Base-by-base conservation (phyloP, 2,797 vertebrate species). In the Cetoscarus ocellatus region DNA sequence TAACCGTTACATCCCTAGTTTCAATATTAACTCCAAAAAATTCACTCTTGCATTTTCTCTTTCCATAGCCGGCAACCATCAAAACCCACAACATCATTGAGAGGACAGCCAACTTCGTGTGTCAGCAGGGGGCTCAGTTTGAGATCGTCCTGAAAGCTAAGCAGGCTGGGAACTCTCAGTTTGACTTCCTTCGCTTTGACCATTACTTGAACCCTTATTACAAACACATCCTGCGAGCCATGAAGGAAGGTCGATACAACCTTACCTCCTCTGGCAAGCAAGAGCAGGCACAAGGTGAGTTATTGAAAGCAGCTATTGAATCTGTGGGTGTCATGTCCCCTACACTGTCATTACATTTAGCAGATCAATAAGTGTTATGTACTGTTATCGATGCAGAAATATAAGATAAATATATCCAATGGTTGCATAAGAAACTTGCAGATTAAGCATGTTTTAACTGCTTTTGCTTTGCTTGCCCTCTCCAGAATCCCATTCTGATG, bases 191-290 rank as follows among this genome's bases (percentile, higher is more conserved):
- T 56, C 94, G 97, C 0, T 99, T 99, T 43, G 98, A 99, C 90
- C 98, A 99, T 92, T 99, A 99, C 93, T 95, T 99, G 92, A 99
- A 99, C 80, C 98, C 98, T 34, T 99, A 99, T 91, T 99, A 99
- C 93, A 99, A 96, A 82, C 96, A 98, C 93, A 96, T 99, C 87
- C 95, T 98, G 89, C 96, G 94, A 65, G 96, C 96, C 50, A 98
- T 99, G 98, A 99, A 98, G 63, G 98, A 99, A 68, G 96, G 97
- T 7, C 95, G 96, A 42, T 99, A 99, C 8, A 95, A 93, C 0
- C 71, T 91, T 1, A 75, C 79, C 78, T 92, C 95, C 0, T 91
- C 95, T 40, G 93, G 73, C 74, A 95, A 95, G 80, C 86, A 76
- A 0, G 96, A 96, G 0, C 81, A 91, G 92, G 89, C 86, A 45